A percentile compares a stretch with the other conserved stretches of the same genome.
Evolutionary conservation across 2,797 vertebrate species (phyloP).

Genomic region (Etheostoma nigrum): DNA sequence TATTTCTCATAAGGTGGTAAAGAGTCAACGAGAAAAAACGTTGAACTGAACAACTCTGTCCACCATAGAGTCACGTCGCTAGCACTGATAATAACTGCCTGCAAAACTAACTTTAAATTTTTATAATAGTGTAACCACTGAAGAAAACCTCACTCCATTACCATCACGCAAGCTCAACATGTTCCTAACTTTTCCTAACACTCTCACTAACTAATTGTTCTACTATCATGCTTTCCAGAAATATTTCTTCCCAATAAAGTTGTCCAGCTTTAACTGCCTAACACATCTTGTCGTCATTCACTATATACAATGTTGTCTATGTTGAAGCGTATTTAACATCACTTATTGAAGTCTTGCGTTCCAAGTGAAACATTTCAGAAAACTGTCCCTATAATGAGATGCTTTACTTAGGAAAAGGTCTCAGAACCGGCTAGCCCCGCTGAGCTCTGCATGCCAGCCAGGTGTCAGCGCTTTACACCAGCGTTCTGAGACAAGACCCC

Average conservation of each 20-base stretch:
- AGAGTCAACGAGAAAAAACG: background rate
- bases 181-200: background rate
- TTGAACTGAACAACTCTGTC: too few relatives aligned
- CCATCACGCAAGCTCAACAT: background rate
- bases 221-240: background rate
- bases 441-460: conserved; percentile 63
- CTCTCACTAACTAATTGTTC: background rate
- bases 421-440: conserved; percentile 52
- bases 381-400: conserved; percentile 29
- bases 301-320: background rate
- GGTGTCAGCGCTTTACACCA: conserved; percentile 71
- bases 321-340: background rate
- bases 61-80: too few relatives aligned
- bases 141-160: background rate
- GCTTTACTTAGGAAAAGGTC: conserved; percentile 40
- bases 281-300: background rate
- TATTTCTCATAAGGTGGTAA: background rate
- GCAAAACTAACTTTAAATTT: background rate
- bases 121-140: background rate
- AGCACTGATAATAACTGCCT: too few relatives aligned
- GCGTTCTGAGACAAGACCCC: conserved; percentile 68
- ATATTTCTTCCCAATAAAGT: background rate
- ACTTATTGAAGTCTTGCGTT: background rate
- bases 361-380: conserved; percentile 9
- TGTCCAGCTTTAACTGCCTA: background rate